Conservation (phyloP, 2,888 invertebrate genomes). For the Xanthia icteritia region DNA sequence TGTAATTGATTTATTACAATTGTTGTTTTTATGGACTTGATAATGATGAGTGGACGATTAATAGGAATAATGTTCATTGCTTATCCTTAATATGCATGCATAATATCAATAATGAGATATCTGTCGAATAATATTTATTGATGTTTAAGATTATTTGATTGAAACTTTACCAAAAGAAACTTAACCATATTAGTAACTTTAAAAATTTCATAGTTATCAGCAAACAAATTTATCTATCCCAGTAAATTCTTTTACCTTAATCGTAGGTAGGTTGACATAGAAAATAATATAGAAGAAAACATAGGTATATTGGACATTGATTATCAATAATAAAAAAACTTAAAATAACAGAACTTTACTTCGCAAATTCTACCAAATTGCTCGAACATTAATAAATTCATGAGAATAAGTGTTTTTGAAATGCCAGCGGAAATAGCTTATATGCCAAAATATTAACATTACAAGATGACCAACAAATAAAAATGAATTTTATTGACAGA, state of each 20-base stretch:
- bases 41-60: constrained; percentile 21
- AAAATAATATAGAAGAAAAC: too few relatives aligned
- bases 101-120: background rate
- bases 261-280: background rate
- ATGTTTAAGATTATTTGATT: constrained; percentile 1
- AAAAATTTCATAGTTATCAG: background rate
- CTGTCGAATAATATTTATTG: constrained; percentile 1
- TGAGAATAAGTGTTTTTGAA: background rate
- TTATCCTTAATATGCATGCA: constrained; percentile 1
- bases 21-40: constrained; percentile 23
- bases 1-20: constrained; percentile 40
- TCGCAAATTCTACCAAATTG: background rate
- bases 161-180: too few relatives aligned
- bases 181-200: background rate
- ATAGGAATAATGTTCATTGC: constrained; percentile 4
- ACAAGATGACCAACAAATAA: constrained; percentile 5
- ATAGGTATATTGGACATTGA: background rate
- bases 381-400: background rate
- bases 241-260: background rate
- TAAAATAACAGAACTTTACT: background rate
- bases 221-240: background rate
- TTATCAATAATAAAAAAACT: background rate
- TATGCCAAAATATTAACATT: background rate
- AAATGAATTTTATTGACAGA: constrained; percentile 40
- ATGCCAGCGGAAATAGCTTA: constrained; percentile 15